A percentile compares a stretch with the other conserved stretches of the same genome.
phyloP scores from a whole-genome alignment of 2,888 invertebrate species.

The Parnassius apollo region DNA sequence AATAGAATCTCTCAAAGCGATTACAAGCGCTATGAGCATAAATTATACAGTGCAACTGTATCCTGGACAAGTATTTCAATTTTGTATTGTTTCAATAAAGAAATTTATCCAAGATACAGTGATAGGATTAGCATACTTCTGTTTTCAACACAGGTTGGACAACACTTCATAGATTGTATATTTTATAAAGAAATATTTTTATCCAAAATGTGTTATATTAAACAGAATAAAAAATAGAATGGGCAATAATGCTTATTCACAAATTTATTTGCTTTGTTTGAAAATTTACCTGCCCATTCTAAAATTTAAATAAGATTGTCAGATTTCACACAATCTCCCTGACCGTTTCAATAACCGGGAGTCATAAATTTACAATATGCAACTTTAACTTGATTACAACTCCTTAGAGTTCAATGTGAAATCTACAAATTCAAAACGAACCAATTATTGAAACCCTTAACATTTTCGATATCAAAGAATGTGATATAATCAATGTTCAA shows the following conservation, averaged over 20 bases:
- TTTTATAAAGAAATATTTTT: background rate
- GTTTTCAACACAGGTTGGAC: background rate
- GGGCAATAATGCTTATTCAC: background rate
- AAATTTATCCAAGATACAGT: constrained; percentile 24
- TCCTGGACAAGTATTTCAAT: constrained; percentile 34
- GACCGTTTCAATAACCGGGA: no score
- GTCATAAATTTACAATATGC: no score
- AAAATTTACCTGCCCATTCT: no score
- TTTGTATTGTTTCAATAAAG: background rate
- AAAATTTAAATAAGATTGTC: no score
- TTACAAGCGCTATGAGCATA: constrained; percentile 21
- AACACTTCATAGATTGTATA: background rate
- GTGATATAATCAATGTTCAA: background rate
- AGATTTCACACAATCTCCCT: no score
- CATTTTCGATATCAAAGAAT: constrained; percentile 27
- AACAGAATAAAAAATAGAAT: background rate
- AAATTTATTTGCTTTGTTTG: no score
- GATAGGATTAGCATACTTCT: background rate
- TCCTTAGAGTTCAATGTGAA: no score
- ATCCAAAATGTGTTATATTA: background rate
- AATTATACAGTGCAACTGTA: constrained; percentile 30
- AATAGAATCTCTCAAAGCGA: constrained; percentile 15
- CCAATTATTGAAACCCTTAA: constrained; percentile 26
- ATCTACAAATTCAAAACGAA: constrained; percentile 26
- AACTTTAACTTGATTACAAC: no score